Evolutionary conservation across 2,888 invertebrate genomes (phyloP).

Genomic region (Sesia bembeciformis): DNA sequence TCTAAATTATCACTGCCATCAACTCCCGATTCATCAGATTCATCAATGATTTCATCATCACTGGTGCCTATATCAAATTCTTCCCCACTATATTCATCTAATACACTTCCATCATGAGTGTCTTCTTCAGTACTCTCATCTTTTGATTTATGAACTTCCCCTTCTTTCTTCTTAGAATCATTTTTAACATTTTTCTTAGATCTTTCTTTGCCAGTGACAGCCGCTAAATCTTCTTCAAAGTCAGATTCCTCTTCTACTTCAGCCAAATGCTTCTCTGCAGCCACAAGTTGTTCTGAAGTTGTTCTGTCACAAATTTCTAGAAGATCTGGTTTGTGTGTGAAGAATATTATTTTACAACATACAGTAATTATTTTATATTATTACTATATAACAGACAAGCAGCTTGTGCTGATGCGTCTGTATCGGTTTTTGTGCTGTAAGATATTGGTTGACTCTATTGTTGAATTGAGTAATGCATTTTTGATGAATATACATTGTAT

Average conservation of each 20-base stretch:
- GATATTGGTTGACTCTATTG: too few relatives aligned
- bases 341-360: too few relatives aligned
- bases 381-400: too few relatives aligned
- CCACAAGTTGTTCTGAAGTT: constrained; percentile 75
- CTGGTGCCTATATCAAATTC: constrained; percentile 10
- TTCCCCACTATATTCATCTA: constrained; percentile 14
- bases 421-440: too few relatives aligned
- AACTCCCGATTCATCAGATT: constrained; percentile 9
- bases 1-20: constrained; percentile 9
- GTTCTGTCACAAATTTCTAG: constrained; percentile 83
- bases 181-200: constrained; percentile 20
- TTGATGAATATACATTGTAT: too few relatives aligned
- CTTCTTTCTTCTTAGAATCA: constrained; percentile 12
- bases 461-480: too few relatives aligned
- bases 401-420: too few relatives aligned
- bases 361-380: too few relatives aligned
- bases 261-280: constrained; percentile 76
- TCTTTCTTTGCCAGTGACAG: constrained; percentile 64
- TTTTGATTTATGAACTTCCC: constrained; percentile 1
- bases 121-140: constrained; percentile 3
- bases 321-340: constrained; percentile 58
- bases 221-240: constrained; percentile 77
- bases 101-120: constrained; percentile 1
- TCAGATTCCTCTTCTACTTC: constrained; percentile 75
- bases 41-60: constrained; percentile 6